Evolutionary conservation across 1,140 invertebrate species (phyloP).

Genomic region (Rhynchophorus ferrugineus): DNA sequence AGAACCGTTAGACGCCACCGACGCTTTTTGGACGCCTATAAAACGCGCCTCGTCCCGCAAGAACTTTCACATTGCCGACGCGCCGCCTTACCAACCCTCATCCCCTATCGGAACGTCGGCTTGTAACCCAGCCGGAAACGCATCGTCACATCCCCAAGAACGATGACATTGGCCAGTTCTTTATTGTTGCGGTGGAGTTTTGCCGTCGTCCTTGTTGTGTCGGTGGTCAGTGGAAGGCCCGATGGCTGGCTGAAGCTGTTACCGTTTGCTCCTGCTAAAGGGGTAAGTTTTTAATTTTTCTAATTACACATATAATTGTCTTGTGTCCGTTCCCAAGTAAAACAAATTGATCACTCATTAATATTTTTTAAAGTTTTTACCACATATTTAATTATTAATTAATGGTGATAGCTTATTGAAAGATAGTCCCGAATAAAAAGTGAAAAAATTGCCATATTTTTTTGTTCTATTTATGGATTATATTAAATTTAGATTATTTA

Average conservation of each 20-base stretch:
- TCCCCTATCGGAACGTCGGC: neutral
- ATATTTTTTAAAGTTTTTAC: too few relatives aligned
- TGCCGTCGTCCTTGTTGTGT: neutral
- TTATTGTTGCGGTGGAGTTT: slow-evolving; percentile 1
- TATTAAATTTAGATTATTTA: too few relatives aligned
- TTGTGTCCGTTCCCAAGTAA: too few relatives aligned
- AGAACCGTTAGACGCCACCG: slow-evolving; percentile 15
- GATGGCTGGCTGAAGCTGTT: slow-evolving; percentile 3
- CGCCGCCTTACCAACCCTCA: slow-evolving; percentile 7
- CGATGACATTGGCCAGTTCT: slow-evolving; percentile 2
- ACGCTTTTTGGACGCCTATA: slow-evolving; percentile 13
- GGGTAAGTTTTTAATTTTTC: neutral
- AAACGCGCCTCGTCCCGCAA: slow-evolving; percentile 13
- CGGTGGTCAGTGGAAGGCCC: slow-evolving; percentile 6
- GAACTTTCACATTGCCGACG: slow-evolving; percentile 13
- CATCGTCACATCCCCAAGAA: neutral
- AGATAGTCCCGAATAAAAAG: too few relatives aligned
- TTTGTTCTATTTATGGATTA: too few relatives aligned
- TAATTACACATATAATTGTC: slow-evolving; percentile 1
- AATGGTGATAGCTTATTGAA: too few relatives aligned
- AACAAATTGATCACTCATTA: too few relatives aligned
- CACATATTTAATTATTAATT: too few relatives aligned
- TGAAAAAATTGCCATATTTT: too few relatives aligned
- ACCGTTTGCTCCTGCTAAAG: neutral
- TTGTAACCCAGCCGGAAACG: neutral